Conservation (phyloP, 1,140 invertebrate species). For the Achatina immaculata region DNA sequence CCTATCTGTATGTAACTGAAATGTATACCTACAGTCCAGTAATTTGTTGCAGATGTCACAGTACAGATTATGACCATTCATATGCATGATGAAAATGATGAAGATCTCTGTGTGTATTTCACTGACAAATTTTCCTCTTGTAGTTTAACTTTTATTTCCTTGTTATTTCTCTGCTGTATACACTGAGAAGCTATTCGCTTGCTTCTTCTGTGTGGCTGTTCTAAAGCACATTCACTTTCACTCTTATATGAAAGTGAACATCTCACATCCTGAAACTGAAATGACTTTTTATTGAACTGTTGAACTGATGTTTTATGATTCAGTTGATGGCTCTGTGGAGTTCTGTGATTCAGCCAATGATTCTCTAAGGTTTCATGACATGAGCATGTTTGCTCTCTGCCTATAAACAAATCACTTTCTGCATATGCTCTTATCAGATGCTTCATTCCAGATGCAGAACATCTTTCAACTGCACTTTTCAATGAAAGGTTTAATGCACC, state of each 20-base stretch:
- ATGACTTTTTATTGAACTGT: background rate
- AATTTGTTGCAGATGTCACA: background rate
- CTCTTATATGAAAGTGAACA: background rate
- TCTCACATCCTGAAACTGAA: background rate
- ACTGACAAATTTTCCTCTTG: background rate
- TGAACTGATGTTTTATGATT: background rate
- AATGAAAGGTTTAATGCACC: background rate
- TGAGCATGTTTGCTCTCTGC: background rate
- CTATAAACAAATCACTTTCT: background rate
- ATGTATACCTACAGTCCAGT: background rate
- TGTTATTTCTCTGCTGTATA: background rate
- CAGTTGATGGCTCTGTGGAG: background rate
- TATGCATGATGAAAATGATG: background rate
- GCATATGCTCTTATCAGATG: background rate
- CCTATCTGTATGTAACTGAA: background rate
- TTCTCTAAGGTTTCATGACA: background rate
- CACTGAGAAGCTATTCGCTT: background rate
- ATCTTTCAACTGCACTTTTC: background rate
- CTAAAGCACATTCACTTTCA: background rate
- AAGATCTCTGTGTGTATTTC: background rate
- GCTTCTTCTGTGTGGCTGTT: background rate
- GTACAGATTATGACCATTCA: background rate
- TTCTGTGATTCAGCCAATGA: background rate
- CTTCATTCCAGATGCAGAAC: background rate
- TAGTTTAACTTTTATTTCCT: background rate